Base-by-base conservation (phyloP, 1,140 invertebrate genomes). In the Goniozus legneri region DNA sequence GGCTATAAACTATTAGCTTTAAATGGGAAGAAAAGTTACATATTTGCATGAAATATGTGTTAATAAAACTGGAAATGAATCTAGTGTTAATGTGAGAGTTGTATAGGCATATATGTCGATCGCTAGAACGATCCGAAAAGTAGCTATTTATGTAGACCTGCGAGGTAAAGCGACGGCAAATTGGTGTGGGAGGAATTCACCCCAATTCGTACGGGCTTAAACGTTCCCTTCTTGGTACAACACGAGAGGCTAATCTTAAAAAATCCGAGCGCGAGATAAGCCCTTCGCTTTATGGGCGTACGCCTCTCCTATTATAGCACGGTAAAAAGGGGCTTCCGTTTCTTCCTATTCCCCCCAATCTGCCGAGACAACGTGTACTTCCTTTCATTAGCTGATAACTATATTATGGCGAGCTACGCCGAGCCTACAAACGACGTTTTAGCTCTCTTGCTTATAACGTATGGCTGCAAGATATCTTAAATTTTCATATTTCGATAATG, bases 231-330 rank as follows among this genome's bases (percentile, higher is more conserved):
- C 56, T 65, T 73, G 69, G 73, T 75, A 67, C 68, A 63, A 74
- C 71, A 69, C 73, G 60, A 65, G 71, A 73, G 71, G 64, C 64
- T 73, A 73, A 73, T 74, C 68, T 75, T 67, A 63, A 63, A 65
- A 58, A 64, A 67, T 57, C 52, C 52, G 52, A 40, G 43, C 30
- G 36, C 42, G 19, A 66, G 65, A 72, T 67, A 72, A 69, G 62
- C 59, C 54, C 62, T 52, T 44, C 50, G 49, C 37, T 41, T 40
- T n/a, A n/a, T n/a, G n/a, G n/a, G n/a, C n/a, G n/a, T n/a, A n/a
- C n/a, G n/a, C n/a, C n/a, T n/a, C n/a, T n/a, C n/a, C n/a, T n/a
- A n/a, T n/a, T n/a, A n/a, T n/a, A n/a, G n/a, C n/a, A n/a, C n/a
- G n/a, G n/a, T n/a, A n/a, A n/a, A n/a, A n/a, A n/a, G n/a, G n/a